phyloP scores from a whole-genome alignment of 2,888 invertebrate genomes.

The Phortica okadai region DNA sequence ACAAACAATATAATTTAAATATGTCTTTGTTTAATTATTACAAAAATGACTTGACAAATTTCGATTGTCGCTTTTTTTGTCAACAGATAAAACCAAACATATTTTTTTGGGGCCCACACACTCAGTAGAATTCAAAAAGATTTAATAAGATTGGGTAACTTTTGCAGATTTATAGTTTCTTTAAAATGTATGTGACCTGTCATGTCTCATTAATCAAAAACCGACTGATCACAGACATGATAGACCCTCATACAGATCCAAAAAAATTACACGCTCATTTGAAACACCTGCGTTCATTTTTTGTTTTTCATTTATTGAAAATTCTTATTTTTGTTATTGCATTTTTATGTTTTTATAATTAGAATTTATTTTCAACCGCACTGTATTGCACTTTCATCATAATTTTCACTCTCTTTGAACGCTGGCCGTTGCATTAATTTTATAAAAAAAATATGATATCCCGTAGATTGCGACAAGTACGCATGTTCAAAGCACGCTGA shows the following conservation, averaged over 20 bases:
- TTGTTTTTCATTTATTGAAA: not conserved
- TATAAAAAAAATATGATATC: constrained; percentile 21
- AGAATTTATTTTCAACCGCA: constrained; percentile 4
- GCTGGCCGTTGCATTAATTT: constrained; percentile 8
- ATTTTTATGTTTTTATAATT: constrained; percentile 3
- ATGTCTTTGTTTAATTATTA: not conserved
- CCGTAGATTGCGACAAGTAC: constrained; percentile 40
- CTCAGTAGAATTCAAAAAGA: not conserved
- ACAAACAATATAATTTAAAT: not conserved
- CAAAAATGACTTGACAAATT: not conserved
- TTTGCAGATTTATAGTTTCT: not conserved
- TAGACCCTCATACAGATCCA: not conserved
- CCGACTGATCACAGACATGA: not conserved
- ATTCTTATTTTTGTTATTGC: not conserved
- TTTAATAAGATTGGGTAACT: not conserved
- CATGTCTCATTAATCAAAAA: not conserved
- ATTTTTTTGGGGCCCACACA: not conserved
- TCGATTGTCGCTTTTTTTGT: not conserved
- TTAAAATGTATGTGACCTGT: not conserved
- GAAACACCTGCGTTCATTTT: constrained; percentile 8
- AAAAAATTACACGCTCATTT: not conserved
- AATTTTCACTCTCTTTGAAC: not conserved
- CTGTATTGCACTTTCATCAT: not conserved
- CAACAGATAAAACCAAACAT: not conserved
- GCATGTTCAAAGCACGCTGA: constrained; percentile 8